These are phyloP conservation scores for Erannis defoliaria DNA, from an alignment of 2,888 invertebrate species.

Conservation along the genomic window DNA sequence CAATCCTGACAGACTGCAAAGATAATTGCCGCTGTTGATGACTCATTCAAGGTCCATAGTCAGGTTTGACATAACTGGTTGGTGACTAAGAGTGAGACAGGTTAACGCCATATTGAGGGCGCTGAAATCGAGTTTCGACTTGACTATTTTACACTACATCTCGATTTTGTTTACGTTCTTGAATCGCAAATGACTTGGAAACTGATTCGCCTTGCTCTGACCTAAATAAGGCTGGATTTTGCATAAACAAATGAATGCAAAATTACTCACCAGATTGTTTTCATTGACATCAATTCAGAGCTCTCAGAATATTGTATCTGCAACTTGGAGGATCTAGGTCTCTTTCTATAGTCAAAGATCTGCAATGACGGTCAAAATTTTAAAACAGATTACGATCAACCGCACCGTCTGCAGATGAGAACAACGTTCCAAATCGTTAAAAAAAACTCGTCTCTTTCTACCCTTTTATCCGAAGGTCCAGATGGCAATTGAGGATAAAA, in stretches of 20 bases:
- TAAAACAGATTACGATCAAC: background rate
- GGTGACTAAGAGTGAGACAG: conserved; percentile 48
- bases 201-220: conserved; percentile 32
- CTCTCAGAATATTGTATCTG: background rate
- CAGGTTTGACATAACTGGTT: conserved; percentile 44
- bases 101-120: conserved; percentile 51
- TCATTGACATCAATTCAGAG: conserved; percentile 12
- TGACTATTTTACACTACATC: conserved; percentile 33
- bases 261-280: conserved; percentile 5
- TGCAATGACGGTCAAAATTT: background rate
- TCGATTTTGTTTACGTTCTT: conserved; percentile 47
- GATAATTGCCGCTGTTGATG: conserved; percentile 25
- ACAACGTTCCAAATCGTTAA: background rate
- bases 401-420: background rate
- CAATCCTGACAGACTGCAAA: conserved; percentile 39
- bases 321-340: background rate
- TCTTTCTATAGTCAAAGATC: no score
- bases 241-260: conserved; percentile 13
- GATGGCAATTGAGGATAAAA: conserved; percentile 8
- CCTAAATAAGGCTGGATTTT: conserved; percentile 24
- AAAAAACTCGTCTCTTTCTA: background rate
- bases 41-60: conserved; percentile 34
- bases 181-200: conserved; percentile 20
- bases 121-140: conserved; percentile 47
- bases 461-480: background rate